Evolutionary conservation across 2,888 invertebrate species (phyloP), one percentile per base, ranked within the genome.

Genomic region (Emesis castigata): DNA sequence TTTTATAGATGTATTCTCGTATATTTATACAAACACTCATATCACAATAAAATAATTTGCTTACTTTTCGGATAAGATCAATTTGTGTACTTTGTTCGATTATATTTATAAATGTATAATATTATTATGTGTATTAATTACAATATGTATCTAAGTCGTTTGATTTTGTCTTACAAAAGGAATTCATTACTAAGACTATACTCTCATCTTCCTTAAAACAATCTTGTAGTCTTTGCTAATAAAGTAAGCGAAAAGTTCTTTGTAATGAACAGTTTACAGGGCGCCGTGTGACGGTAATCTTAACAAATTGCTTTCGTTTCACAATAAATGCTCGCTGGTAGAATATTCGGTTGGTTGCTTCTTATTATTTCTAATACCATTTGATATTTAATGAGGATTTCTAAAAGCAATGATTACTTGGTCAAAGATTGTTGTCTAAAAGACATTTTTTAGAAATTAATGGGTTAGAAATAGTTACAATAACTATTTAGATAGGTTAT

Each of bases 301-400:
- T 90, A 88, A 90, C 88, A 90, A 91, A 91, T 91, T 89, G 90
- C 89, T 85, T 87, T 88, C 88, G 87, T 89, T 89, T 86, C 78
- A 74, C 76, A 82, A 83, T 78, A 72, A 73, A 72, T 80, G 83
- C 84, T 81, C 73, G 79, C 68, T 56, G 69, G 81, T 79, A 73
- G 29, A 72, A 48, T 20, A 53, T 53, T 64, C 72, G 29, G 62
- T 69, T 58, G 56, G 58, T 58, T n/a, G 18, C 34, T 31, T 58
- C 58, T 58, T 58, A 58, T 56, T 69, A 81, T 70, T 75, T 71
- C 62, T 69, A 75, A 75, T 61, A 61, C 22, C 61, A 26, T 61
- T 22, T 61, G 22, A 26, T 61, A 61, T 61, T 61, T 11, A 20
- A 61, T 26, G 44, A 44, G n/a, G n/a, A 44, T 44, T 44, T 16